Percentiles rank a stretch among this genome's conserved stretches.
These are phyloP conservation scores for Cacatua alba DNA, from an alignment of 2,113 vertebrate species.

Conservation along the genomic window DNA sequence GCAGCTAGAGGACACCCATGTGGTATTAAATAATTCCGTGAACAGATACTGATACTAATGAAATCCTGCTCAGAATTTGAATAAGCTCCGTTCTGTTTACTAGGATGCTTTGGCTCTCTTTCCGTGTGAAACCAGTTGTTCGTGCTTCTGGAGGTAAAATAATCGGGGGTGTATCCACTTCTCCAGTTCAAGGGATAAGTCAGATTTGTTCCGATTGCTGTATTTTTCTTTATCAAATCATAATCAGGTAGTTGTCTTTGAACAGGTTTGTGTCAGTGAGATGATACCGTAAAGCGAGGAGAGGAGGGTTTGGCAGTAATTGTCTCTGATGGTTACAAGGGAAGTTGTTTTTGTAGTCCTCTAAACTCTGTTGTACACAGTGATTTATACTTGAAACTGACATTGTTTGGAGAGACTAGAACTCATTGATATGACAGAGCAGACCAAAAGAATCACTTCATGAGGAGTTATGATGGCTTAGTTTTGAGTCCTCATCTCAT, in stretches of 20 bases:
- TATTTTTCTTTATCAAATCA: neutral
- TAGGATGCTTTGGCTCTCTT: slow-evolving; percentile 19
- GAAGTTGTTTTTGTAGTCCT: neutral
- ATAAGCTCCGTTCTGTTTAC: neutral
- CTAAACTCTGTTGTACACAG: neutral
- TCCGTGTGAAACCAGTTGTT: slow-evolving; percentile 50
- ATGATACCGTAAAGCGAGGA: neutral
- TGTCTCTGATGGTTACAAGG: neutral
- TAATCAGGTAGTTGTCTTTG: neutral
- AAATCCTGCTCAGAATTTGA: slow-evolving; percentile 16
- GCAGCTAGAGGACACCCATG: neutral
- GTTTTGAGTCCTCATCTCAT: neutral
- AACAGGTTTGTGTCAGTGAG: neutral
- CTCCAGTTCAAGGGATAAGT: neutral
- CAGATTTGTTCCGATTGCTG: neutral
- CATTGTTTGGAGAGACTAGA: neutral
- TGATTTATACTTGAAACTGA: neutral
- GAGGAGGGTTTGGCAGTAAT: neutral
- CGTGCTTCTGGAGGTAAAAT: neutral
- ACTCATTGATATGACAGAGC: neutral
- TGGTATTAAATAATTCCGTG: neutral
- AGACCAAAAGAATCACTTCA: neutral
- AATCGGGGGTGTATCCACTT: neutral
- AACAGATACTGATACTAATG: neutral
- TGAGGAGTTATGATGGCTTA: neutral